Percentiles rank a stretch among this genome's conserved stretches.
These are phyloP conservation scores for Phyto melanocephala DNA, from an alignment of 2,888 invertebrate species.

Conservation along the genomic window DNA sequence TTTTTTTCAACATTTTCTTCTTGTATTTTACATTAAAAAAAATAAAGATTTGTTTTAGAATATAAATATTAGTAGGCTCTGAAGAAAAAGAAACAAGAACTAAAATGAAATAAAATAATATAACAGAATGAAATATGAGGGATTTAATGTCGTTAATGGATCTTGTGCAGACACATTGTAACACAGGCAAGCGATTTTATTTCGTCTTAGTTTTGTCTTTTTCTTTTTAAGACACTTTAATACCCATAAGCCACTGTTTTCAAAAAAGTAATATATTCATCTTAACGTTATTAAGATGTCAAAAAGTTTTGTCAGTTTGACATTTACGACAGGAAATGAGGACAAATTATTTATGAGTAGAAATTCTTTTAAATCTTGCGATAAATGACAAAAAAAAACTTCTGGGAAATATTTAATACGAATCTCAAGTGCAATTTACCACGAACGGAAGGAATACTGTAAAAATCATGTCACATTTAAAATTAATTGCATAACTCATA, in stretches of 20 bases:
- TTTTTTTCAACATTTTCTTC: not conserved
- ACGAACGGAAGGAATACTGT: too few relatives aligned
- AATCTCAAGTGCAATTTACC: too few relatives aligned
- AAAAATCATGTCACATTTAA: too few relatives aligned
- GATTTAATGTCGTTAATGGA: conserved; percentile 2
- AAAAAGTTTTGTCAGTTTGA: not conserved
- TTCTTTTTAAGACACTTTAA: too few relatives aligned
- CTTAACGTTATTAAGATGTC: not conserved
- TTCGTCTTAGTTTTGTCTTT: too few relatives aligned
- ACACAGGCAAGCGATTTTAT: too few relatives aligned
- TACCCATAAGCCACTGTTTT: too few relatives aligned
- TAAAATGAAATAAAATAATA: not conserved
- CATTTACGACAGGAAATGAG: not conserved
- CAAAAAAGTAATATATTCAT: not conserved
- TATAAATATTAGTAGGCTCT: not conserved
- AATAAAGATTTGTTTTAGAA: not conserved
- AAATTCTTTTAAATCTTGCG: too few relatives aligned
- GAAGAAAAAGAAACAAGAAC: not conserved
- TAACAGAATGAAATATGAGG: not conserved
- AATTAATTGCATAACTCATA: too few relatives aligned
- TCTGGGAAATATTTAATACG: too few relatives aligned
- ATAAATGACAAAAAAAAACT: too few relatives aligned
- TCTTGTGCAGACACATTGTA: not conserved
- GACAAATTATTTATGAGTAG: not conserved
- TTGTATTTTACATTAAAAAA: not conserved